Evolutionary conservation across 2,888 invertebrate species (phyloP).

Genomic region (Celastrina argiolus): DNA sequence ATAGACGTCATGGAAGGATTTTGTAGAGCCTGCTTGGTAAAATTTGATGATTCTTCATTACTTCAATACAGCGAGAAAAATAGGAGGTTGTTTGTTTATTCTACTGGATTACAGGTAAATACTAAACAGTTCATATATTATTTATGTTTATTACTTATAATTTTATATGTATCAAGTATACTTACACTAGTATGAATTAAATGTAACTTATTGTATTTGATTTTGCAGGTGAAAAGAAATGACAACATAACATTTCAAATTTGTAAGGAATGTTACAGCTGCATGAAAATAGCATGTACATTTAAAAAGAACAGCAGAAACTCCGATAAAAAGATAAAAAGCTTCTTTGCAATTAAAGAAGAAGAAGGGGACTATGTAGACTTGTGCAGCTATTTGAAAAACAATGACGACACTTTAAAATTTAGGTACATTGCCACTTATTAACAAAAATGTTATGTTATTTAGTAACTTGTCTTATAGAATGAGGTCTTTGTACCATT

Average conservation of each 20-base stretch:
- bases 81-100: slow-evolving; percentile 61
- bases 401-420: slow-evolving; percentile 50
- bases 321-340: slow-evolving; percentile 60
- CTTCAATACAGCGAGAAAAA: slow-evolving; percentile 62
- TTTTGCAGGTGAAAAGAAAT: slow-evolving; percentile 60
- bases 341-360: slow-evolving; percentile 52
- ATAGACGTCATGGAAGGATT: slow-evolving; percentile 49
- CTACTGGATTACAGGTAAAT: slow-evolving; percentile 63
- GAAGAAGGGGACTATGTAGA: slow-evolving; percentile 50
- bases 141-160: not conserved
- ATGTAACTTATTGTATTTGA: not conserved
- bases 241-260: slow-evolving; percentile 62
- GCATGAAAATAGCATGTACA: slow-evolving; percentile 60
- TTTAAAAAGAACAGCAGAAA: slow-evolving; percentile 68
- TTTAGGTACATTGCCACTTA: slow-evolving; percentile 43
- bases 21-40: slow-evolving; percentile 64
- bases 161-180: not conserved
- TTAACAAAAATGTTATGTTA: not conserved
- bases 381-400: slow-evolving; percentile 53
- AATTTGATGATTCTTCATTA: slow-evolving; percentile 51
- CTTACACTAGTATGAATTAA: not conserved
- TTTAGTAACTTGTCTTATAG: no score
- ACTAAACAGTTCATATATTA: not conserved
- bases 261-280: slow-evolving; percentile 61
- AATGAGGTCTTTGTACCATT: no score